These are phyloP conservation scores for Falco columbarius DNA, from an alignment of 2,797 vertebrate genomes.

Conservation along the genomic window DNA sequence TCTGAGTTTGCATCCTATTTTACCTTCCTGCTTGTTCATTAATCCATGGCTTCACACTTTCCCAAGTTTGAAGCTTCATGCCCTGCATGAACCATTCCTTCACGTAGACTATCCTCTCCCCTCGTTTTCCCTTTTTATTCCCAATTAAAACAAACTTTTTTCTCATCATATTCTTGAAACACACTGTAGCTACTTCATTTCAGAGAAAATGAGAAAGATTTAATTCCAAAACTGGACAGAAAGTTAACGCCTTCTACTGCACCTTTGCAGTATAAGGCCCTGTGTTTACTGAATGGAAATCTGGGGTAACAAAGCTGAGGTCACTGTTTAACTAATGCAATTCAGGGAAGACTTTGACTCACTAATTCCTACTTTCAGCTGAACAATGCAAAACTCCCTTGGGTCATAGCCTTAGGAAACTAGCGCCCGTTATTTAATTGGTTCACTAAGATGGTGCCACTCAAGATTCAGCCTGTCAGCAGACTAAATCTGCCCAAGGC, in stretches of 20 bases:
- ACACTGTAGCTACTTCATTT: neutral
- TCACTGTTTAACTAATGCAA: conserved; percentile 14
- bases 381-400: conserved; percentile 25
- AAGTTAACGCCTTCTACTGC: neutral
- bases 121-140: neutral
- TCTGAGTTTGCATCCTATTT: neutral
- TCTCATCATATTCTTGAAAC: neutral
- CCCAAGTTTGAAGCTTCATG: neutral
- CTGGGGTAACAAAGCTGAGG: conserved; percentile 14
- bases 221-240: neutral
- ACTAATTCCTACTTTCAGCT: conserved; percentile 41
- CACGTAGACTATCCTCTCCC: neutral
- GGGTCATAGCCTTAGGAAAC: conserved; percentile 22
- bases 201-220: neutral
- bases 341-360: conserved; percentile 32
- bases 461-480: conserved; percentile 49
- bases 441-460: conserved; percentile 45
- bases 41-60: neutral
- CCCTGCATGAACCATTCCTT: neutral
- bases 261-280: neutral
- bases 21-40: neutral
- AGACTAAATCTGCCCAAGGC: neutral
- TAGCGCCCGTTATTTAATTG: conserved; percentile 45
- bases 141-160: neutral
- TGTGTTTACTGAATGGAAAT: neutral